phyloP scores from a whole-genome alignment of 1,140 invertebrate genomes.

The Papilio xuthus region DNA sequence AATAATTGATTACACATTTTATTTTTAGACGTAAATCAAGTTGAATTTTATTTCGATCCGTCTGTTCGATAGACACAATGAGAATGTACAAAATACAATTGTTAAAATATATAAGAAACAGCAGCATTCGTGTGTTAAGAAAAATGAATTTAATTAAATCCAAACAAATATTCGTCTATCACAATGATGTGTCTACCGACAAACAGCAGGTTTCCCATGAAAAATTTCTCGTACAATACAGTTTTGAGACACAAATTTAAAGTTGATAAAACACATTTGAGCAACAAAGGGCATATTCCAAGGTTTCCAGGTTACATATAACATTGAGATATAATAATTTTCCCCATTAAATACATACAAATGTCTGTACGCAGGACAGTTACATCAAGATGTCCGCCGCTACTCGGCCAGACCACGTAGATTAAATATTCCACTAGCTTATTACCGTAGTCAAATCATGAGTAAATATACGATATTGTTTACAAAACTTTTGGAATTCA shows the following conservation, averaged over 20 bases:
- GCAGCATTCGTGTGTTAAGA: too few species aligned
- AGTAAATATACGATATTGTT: neutral
- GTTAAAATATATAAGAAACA: neutral
- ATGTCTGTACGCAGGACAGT: conserved; percentile 21
- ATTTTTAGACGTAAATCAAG: too few species aligned
- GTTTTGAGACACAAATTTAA: too few species aligned
- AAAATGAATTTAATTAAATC: too few species aligned
- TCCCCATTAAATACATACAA: conserved; percentile 14
- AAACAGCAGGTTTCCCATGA: neutral
- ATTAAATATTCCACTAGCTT: neutral
- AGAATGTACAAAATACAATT: too few species aligned
- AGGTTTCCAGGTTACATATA: neutral
- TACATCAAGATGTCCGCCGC: conserved; percentile 8
- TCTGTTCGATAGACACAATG: neutral
- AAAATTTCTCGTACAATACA: neutral
- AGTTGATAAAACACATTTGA: neutral
- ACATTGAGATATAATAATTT: conserved; percentile 15
- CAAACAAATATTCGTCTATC: too few species aligned
- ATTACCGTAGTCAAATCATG: neutral
- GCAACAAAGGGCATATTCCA: neutral
- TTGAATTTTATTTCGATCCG: too few species aligned
- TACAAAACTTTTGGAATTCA: conserved; percentile 1
- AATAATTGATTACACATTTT: too few species aligned
- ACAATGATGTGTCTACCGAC: neutral
- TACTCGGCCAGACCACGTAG: neutral